Evolutionary conservation across 2,888 invertebrate species (phyloP), one percentile per base, ranked within the genome.

Genomic region (Drosophila phalerata): DNA sequence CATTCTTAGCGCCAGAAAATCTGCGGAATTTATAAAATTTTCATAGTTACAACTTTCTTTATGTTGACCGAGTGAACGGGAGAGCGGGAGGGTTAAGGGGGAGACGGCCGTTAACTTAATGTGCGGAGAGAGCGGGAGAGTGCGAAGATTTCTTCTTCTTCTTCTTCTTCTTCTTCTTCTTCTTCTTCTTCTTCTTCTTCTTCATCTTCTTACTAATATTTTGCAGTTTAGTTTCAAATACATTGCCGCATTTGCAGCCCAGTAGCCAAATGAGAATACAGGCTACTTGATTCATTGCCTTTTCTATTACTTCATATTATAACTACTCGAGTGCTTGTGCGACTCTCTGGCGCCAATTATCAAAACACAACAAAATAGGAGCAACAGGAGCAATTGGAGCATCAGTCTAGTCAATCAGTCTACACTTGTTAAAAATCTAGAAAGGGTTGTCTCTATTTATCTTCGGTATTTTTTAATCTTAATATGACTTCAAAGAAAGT

Each of bases 41-140:
- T 90, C 89, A 88, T 88, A 90, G 90, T 88, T 88, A 88, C 88
- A 88, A 87, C 88, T 87, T 87, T 89, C 88, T 86, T 89, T 89
- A 80, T 78, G 80, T 74, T 79, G 62, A 53, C 34, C 6, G 30
- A 60, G 10, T 38, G 37, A 19, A 22, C 15, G 22, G 22, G 37
- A 22, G 40, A 10, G 22, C 32, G 60, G 45, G 79, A 22, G 22
- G 22, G 17, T 45, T 37, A 40, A 19, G 42, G 19, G 42, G 19
- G 37, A 17, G 43, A 10, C 32, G 60, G 45, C 77, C 69, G 84
- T 81, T 85, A 69, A 87, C 83, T 79, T 87, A 82, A 85, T 82
- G 85, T 85, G 79, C 88, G 8, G 15, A 15, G 28, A 28, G 32
- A 1, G 28, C 25, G 37, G 6, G 51, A 1, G 6, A 15, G 9